Evolutionary conservation across 2,797 vertebrate species (phyloP).

Genomic region (Fistularia commersonii): DNA sequence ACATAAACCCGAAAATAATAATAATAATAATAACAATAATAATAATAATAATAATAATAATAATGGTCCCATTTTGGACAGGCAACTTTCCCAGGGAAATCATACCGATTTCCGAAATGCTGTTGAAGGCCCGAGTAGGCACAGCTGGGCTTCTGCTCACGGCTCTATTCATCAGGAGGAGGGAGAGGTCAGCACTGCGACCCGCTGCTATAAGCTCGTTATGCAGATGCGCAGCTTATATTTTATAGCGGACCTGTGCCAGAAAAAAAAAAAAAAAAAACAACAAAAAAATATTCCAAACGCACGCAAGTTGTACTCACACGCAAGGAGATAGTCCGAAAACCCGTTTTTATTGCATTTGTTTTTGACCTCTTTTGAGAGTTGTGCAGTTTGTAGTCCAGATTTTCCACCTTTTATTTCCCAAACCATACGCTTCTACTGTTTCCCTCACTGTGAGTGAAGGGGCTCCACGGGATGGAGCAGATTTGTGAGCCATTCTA

Average conservation of each 20-base stretch:
- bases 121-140: slow-evolving; percentile 84
- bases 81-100: slow-evolving; percentile 84
- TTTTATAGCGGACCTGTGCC: slow-evolving; percentile 15
- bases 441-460: background rate
- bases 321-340: no score
- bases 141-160: slow-evolving; percentile 80
- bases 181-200: slow-evolving; percentile 70
- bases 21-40: background rate
- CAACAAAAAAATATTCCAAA: no score
- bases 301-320: slow-evolving; percentile 2
- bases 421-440: no score
- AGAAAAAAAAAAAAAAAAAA: no score
- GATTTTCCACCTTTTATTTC: no score
- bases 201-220: slow-evolving; percentile 51
- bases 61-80: slow-evolving; percentile 25
- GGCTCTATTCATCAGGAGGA: slow-evolving; percentile 77
- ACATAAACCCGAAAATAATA: background rate
- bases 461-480: no score
- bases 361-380: background rate
- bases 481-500: no score
- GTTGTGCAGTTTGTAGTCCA: background rate
- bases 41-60: slow-evolving; percentile 6
- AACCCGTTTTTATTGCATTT: background rate
- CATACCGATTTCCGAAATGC: slow-evolving; percentile 85
- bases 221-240: slow-evolving; percentile 35